Evolutionary conservation across 2,797 vertebrate species (phyloP).

Genomic region (Mareca penelope): DNA sequence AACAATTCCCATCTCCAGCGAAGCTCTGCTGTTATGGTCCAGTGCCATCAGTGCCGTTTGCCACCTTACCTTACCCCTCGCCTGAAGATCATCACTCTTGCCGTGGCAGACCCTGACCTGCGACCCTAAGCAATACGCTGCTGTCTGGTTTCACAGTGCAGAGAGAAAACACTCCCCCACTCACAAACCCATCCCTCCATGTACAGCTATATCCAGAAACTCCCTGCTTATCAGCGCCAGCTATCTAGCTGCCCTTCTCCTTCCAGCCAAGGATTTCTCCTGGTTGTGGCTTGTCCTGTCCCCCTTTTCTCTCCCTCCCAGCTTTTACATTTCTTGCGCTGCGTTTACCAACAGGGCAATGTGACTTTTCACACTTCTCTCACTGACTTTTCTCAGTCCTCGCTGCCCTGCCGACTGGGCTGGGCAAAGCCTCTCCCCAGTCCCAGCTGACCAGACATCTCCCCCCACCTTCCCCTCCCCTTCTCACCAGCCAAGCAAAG

Average conservation of each 20-base stretch:
- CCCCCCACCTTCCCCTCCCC: slow-evolving; percentile 56
- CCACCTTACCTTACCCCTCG: neutral
- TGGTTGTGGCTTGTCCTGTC: neutral
- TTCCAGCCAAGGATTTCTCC: neutral
- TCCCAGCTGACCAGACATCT: slow-evolving; percentile 65
- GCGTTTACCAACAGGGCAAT: slow-evolving; percentile 78
- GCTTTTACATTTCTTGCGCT: slow-evolving; percentile 19
- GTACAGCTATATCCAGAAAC: neutral
- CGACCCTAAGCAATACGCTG: neutral
- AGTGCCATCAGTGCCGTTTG: neutral
- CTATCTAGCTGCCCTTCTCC: slow-evolving; percentile 10
- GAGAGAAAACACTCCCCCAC: neutral
- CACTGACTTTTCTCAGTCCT: slow-evolving; percentile 73
- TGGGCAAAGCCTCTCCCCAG: slow-evolving; percentile 79
- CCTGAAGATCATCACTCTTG: neutral
- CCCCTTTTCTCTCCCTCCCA: neutral
- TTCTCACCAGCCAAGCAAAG: slow-evolving; percentile 21
- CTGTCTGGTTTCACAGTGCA: neutral
- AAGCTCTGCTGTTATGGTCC: neutral
- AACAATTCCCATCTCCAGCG: neutral
- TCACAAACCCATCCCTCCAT: neutral
- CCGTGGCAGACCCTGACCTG: neutral
- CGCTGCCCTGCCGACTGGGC: slow-evolving; percentile 77
- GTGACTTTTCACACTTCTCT: slow-evolving; percentile 85
- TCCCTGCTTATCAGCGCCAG: neutral